Evolutionary conservation across 2,113 vertebrate species (phyloP).

Genomic region (Strix uralensis): DNA sequence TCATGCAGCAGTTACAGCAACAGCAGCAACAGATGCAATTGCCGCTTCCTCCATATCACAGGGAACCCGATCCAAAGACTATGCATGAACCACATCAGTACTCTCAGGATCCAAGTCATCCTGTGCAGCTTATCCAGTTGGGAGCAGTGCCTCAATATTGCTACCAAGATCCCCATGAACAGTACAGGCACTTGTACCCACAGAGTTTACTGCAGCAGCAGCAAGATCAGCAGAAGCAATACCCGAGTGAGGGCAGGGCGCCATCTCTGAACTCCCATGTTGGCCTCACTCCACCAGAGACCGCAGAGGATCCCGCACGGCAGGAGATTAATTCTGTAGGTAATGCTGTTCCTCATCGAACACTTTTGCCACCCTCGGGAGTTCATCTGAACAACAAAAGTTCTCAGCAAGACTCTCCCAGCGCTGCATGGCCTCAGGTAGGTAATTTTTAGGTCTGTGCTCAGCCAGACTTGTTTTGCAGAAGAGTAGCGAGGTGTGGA

Average conservation of each 20-base stretch:
- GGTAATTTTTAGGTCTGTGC: background rate
- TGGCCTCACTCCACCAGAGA: conserved; percentile 67
- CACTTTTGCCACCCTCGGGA: conserved; percentile 59
- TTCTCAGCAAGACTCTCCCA: conserved; percentile 72
- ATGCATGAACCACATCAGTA: conserved; percentile 73
- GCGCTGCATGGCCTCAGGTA: conserved; percentile 76
- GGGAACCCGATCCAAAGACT: conserved; percentile 71
- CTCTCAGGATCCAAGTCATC: conserved; percentile 72
- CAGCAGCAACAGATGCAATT: conserved; percentile 74
- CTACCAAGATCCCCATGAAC: conserved; percentile 77
- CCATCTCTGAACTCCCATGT: conserved; percentile 63
- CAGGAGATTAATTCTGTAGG: conserved; percentile 64
- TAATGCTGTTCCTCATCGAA: conserved; percentile 60
- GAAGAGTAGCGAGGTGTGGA: background rate
- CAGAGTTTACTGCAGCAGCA: conserved; percentile 72
- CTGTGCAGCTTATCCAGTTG: conserved; percentile 80
- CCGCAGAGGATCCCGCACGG: conserved; percentile 21
- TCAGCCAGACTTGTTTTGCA: background rate
- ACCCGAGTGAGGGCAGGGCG: conserved; percentile 58
- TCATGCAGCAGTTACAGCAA: conserved; percentile 75
- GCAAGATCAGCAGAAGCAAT: conserved; percentile 72
- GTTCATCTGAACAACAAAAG: conserved; percentile 74
- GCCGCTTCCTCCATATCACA: conserved; percentile 73
- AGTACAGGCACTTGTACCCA: conserved; percentile 75
- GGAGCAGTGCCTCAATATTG: conserved; percentile 79